These are phyloP conservation scores for Drosophila pectinifera DNA, from an alignment of 1,140 invertebrate species.

Conservation along the genomic window DNA sequence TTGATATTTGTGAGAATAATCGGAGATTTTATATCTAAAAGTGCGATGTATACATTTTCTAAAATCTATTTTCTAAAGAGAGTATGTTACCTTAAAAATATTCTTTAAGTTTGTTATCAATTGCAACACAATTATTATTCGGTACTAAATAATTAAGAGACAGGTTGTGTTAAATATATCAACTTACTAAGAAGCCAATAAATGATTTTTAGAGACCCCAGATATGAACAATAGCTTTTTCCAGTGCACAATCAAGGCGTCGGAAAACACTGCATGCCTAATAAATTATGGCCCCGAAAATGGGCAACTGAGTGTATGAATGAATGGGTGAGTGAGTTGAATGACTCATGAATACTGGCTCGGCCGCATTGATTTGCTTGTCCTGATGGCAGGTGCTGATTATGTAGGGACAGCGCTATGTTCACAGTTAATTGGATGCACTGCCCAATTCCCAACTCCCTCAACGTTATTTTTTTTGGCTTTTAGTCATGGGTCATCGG, in stretches of 20 bases:
- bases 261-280: conserved; percentile 14
- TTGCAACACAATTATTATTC: background rate
- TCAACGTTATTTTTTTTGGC: background rate
- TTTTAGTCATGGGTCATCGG: conserved; percentile 14
- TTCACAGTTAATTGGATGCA: conserved; percentile 71
- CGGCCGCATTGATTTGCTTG: conserved; percentile 27
- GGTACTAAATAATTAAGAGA: background rate
- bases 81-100: too few relatives aligned
- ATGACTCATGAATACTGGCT: conserved; percentile 30
- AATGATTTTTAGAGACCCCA: too few relatives aligned
- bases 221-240: too few relatives aligned
- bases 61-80: too few relatives aligned
- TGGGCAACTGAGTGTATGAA: conserved; percentile 14
- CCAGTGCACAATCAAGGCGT: conserved; percentile 12
- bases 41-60: too few relatives aligned
- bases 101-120: background rate
- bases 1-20: background rate
- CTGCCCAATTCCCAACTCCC: conserved; percentile 15
- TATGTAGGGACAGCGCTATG: conserved; percentile 22
- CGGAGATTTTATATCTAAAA: too few relatives aligned
- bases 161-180: too few relatives aligned
- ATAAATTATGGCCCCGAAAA: conserved; percentile 23
- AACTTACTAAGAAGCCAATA: too few relatives aligned
- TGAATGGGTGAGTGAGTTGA: conserved; percentile 1
- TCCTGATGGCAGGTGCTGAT: conserved; percentile 17